Evolutionary conservation across 2,888 invertebrate genomes (phyloP).

Genomic region (Tholera decimalis): DNA sequence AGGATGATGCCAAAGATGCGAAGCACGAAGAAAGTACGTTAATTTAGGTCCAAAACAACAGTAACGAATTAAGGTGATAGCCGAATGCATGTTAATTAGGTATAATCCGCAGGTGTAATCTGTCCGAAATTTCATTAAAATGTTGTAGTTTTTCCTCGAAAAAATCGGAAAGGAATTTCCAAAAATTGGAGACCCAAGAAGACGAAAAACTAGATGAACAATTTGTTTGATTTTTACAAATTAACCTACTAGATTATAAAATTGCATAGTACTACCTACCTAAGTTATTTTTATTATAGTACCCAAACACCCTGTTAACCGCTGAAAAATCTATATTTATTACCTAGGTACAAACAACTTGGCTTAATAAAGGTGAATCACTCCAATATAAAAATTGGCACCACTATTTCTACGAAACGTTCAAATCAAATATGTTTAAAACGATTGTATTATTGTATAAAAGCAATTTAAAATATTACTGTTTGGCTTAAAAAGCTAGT

Average conservation of each 20-base stretch:
- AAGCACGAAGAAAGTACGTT: too few species aligned
- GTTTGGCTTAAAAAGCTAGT: slow-evolving; percentile 85
- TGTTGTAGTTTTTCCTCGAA: too few species aligned
- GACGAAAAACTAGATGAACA: too few species aligned
- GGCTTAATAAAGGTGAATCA: slow-evolving; percentile 35
- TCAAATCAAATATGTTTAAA: slow-evolving; percentile 38
- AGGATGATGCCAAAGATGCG: too few species aligned
- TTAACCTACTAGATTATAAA: not conserved
- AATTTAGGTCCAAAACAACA: too few species aligned
- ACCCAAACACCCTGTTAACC: not conserved
- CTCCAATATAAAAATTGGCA: slow-evolving; percentile 57
- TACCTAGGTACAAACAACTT: slow-evolving; percentile 22
- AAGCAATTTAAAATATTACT: slow-evolving; percentile 61
- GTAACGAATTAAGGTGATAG: too few species aligned
- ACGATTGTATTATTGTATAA: slow-evolving; percentile 49
- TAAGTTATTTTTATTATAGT: not conserved
- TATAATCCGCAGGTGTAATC: too few species aligned
- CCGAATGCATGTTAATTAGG: too few species aligned
- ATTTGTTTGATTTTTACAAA: too few species aligned
- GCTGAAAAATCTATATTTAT: slow-evolving; percentile 3
- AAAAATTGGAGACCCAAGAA: too few species aligned
- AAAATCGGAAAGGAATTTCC: too few species aligned
- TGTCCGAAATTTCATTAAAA: too few species aligned
- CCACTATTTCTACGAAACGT: slow-evolving; percentile 35
- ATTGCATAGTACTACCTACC: not conserved